These are phyloP conservation scores for Orthosia gothica DNA, from an alignment of 2,888 invertebrate species.

Conservation along the genomic window DNA sequence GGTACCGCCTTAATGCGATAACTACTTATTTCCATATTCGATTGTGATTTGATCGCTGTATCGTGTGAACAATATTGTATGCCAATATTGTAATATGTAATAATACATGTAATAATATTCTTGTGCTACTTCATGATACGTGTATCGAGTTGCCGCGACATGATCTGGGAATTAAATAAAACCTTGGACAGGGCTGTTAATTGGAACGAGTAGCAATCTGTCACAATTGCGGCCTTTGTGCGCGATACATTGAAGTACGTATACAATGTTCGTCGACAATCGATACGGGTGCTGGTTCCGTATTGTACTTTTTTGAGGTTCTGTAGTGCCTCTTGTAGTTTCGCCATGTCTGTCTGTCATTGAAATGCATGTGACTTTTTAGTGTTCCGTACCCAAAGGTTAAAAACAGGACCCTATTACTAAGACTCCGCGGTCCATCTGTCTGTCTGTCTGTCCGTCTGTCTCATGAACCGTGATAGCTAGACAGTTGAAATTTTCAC, in stretches of 20 bases:
- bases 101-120: slow-evolving; percentile 37
- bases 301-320: slow-evolving; percentile 32
- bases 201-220: slow-evolving; percentile 61
- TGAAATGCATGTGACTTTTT: background rate
- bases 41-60: slow-evolving; percentile 22
- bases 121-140: slow-evolving; percentile 49
- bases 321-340: background rate
- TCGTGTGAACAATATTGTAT: slow-evolving; percentile 39
- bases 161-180: slow-evolving; percentile 60
- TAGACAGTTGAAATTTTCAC: no score
- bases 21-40: slow-evolving; percentile 40
- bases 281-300: slow-evolving; percentile 52
- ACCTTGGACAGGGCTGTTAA: slow-evolving; percentile 53
- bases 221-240: slow-evolving; percentile 62
- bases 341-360: background rate
- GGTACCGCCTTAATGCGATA: no score
- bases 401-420: no score
- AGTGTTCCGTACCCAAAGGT: no score
- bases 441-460: no score
- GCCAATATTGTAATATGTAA: slow-evolving; percentile 27
- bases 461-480: no score
- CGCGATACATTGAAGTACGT: slow-evolving; percentile 33
- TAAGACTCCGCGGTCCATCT: no score
- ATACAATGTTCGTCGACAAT: slow-evolving; percentile 35
- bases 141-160: slow-evolving; percentile 53